Conservation (phyloP, 2,888 invertebrate genomes). For the Mycalesis mineus region DNA sequence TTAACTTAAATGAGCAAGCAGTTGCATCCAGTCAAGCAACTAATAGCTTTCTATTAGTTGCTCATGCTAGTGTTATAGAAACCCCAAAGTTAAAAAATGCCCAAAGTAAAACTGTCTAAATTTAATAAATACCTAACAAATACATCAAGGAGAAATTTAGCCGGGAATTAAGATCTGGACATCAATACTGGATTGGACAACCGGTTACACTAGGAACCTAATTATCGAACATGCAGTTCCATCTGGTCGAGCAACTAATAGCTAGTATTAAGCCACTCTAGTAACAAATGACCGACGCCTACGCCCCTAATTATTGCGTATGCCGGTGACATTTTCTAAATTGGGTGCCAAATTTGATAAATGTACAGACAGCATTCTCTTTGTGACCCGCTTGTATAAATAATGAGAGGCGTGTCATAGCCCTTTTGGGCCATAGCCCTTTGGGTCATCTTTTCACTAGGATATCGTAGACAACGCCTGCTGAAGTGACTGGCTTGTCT, state of each 20-base stretch:
- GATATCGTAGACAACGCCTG: background rate
- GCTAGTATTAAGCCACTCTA: slow-evolving; percentile 8
- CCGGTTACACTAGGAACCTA: background rate
- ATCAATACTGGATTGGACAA: no score
- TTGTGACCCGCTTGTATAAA: slow-evolving; percentile 11
- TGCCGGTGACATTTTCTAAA: slow-evolving; percentile 13
- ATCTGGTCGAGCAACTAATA: slow-evolving; percentile 1
- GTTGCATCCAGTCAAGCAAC: no score
- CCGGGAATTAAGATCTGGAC: no score
- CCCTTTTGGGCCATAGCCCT: background rate
- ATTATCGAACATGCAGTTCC: background rate
- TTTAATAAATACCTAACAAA: no score
- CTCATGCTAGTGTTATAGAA: no score
- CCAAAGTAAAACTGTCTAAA: no score
- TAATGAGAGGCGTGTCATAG: slow-evolving; percentile 10
- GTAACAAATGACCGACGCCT: slow-evolving; percentile 7
- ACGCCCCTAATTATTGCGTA: slow-evolving; percentile 13
- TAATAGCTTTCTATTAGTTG: no score
- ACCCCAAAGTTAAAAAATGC: no score
- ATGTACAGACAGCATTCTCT: slow-evolving; percentile 13
- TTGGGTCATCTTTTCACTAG: background rate
- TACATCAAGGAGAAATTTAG: no score
- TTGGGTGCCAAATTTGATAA: slow-evolving; percentile 18
- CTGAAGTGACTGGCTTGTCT: background rate
- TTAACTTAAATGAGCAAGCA: no score